phyloP scores from a whole-genome alignment of 2,888 invertebrate species.

The Leuctra nigra region DNA sequence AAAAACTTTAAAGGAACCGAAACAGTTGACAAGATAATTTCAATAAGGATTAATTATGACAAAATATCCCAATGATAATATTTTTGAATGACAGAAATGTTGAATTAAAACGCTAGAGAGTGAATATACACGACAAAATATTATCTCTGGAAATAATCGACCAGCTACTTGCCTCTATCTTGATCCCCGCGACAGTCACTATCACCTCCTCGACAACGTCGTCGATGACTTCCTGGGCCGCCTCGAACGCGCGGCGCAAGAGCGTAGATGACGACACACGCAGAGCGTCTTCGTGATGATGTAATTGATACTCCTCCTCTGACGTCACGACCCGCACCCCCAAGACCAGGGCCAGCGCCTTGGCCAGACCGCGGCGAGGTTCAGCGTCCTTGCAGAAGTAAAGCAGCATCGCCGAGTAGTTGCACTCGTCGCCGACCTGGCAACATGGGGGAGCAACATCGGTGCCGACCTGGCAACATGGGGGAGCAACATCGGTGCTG shows the following conservation, averaged over 20 bases:
- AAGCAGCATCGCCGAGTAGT: conserved; percentile 56
- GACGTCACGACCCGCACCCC: conserved; percentile 39
- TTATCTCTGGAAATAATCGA: too few species aligned
- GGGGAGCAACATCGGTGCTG: too few species aligned
- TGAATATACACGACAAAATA: too few species aligned
- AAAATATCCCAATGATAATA: too few species aligned
- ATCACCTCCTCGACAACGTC: not conserved
- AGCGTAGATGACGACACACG: not conserved
- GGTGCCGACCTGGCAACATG: too few species aligned
- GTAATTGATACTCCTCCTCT: not conserved
- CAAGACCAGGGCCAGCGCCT: conserved; percentile 49
- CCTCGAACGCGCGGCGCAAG: not conserved
- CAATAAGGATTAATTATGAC: too few species aligned
- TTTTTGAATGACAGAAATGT: too few species aligned
- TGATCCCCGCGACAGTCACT: not conserved
- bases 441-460: too few species aligned
- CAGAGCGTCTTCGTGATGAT: conserved; percentile 3
- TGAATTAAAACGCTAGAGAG: too few species aligned
- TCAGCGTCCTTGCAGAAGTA: conserved; percentile 54
- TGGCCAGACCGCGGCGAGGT: conserved; percentile 49
- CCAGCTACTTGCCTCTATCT: too few species aligned
- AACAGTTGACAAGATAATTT: too few species aligned
- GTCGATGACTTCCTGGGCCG: not conserved
- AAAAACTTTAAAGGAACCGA: too few species aligned
- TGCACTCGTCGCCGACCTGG: conserved; percentile 43